These are phyloP conservation scores for Drosophila albomicans DNA, from an alignment of 1,140 invertebrate species.

Conservation along the genomic window DNA sequence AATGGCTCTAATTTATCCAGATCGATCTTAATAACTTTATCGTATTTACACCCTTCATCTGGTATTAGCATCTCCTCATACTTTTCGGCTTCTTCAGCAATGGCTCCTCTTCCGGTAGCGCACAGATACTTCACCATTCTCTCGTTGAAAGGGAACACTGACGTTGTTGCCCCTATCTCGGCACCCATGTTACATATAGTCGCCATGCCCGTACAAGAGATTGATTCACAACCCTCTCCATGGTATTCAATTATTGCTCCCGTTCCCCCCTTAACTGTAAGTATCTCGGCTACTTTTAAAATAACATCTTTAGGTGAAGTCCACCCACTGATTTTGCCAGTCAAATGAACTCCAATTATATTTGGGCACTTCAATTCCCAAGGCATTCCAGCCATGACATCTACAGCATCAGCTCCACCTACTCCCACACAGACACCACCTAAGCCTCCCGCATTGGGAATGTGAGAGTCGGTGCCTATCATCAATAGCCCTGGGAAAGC, in stretches of 20 bases:
- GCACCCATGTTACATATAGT: conserved; percentile 99
- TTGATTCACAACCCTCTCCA: conserved; percentile 95
- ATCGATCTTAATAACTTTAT: conserved; percentile 92
- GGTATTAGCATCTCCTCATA: conserved; percentile 92
- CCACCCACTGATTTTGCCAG: conserved; percentile 97
- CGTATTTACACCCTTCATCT: conserved; percentile 94
- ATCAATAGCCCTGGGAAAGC: conserved; percentile 99
- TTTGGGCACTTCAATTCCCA: conserved; percentile 99
- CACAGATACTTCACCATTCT: conserved; percentile 97
- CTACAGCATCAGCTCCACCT: conserved; percentile 99
- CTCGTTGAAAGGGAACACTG: conserved; percentile 97
- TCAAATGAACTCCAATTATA: conserved; percentile 98
- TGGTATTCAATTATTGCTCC: conserved; percentile 99
- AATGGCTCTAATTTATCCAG: conserved; percentile 95
- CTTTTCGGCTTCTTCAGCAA: conserved; percentile 93
- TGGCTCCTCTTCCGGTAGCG: conserved; percentile 91
- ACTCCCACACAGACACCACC: conserved; percentile 99
- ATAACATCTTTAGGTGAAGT: conserved; percentile 99
- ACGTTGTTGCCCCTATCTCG: conserved; percentile 99
- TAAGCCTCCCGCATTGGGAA: conserved; percentile 98
- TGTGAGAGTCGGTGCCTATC: conserved; percentile 99
- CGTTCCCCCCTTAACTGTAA: conserved; percentile 97
- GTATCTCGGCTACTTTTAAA: conserved; percentile 94
- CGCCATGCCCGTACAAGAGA: conserved; percentile 99
- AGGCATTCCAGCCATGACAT: conserved; percentile 99